Percentiles rank a stretch among this genome's conserved stretches.
Evolutionary conservation across 2,888 invertebrate species (phyloP).

Genomic region (Scelioninae gen. 1): DNA sequence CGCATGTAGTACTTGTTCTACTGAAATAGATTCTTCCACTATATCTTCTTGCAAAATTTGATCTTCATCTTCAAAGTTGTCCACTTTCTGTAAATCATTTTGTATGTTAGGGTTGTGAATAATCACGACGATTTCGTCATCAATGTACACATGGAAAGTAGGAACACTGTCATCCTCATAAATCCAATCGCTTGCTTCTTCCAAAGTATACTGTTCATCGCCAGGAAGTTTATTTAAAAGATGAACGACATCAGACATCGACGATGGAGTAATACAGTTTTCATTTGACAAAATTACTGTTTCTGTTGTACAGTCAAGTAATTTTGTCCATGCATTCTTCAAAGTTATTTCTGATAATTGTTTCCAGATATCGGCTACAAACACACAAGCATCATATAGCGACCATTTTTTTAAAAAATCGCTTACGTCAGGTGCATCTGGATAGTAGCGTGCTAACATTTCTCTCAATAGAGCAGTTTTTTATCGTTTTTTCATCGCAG

Average conservation of each 20-base stretch:
- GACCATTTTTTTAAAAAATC: constrained; percentile 14
- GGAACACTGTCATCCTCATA: background rate
- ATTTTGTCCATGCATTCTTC: constrained; percentile 21
- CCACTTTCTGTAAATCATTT: background rate
- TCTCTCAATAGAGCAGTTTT: constrained; percentile 8
- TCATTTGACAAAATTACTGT: too few relatives aligned
- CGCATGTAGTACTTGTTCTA: background rate
- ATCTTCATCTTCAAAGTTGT: background rate
- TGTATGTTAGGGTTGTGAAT: background rate
- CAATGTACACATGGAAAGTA: background rate
- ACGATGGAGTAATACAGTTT: too few relatives aligned
- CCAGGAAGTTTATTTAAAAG: constrained; percentile 8
- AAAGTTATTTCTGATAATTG: constrained; percentile 6
- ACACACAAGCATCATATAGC: constrained; percentile 5
- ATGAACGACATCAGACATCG: background rate
- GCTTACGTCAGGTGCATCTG: background rate
- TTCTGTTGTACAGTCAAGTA: background rate
- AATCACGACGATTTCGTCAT: constrained; percentile 3
- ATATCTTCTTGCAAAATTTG: background rate
- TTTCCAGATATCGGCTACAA: background rate
- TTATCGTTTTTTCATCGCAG: constrained; percentile 8
- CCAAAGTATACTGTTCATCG: background rate
- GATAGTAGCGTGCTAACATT: constrained; percentile 1
- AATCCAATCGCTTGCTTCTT: constrained; percentile 6
- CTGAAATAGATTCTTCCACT: background rate